A percentile compares a stretch with the other conserved stretches of the same genome.
These are phyloP conservation scores for Vireo griseus DNA, from an alignment of 2,797 vertebrate species.

Conservation along the genomic window DNA sequence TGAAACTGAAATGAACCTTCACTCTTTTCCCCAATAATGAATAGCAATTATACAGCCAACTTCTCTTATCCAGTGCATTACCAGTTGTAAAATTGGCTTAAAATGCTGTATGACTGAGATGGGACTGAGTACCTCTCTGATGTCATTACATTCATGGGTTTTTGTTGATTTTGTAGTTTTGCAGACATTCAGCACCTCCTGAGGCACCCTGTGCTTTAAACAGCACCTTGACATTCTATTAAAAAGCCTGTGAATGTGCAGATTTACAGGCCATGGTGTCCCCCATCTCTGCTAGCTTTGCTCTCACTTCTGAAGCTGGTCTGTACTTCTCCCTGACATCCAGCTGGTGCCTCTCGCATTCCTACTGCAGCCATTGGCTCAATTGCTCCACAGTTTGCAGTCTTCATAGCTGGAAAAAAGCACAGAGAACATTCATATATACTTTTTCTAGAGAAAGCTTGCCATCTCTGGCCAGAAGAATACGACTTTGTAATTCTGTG, in stretches of 20 bases:
- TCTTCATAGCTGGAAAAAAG: background rate
- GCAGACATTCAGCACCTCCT: background rate
- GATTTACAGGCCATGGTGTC: background rate
- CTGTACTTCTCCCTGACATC: background rate
- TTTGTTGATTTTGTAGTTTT: background rate
- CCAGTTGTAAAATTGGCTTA: background rate
- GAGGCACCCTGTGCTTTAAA: background rate
- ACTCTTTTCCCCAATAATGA: background rate
- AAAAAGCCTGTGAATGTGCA: background rate
- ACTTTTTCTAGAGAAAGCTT: background rate
- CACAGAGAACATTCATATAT: background rate
- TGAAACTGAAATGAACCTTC: background rate
- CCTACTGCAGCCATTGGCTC: background rate
- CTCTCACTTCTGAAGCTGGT: background rate
- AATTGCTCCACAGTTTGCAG: background rate
- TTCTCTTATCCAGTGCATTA: background rate
- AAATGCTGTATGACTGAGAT: background rate
- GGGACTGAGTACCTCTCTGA: background rate
- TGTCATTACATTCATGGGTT: accelerated
- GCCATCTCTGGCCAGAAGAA: background rate
- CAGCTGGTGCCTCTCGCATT: background rate
- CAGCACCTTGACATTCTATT: background rate
- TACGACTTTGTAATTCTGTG: background rate
- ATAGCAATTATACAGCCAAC: background rate
- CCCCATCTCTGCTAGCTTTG: background rate